Conservation (phyloP, 2,888 invertebrate genomes). For the Papilio protenor region DNA sequence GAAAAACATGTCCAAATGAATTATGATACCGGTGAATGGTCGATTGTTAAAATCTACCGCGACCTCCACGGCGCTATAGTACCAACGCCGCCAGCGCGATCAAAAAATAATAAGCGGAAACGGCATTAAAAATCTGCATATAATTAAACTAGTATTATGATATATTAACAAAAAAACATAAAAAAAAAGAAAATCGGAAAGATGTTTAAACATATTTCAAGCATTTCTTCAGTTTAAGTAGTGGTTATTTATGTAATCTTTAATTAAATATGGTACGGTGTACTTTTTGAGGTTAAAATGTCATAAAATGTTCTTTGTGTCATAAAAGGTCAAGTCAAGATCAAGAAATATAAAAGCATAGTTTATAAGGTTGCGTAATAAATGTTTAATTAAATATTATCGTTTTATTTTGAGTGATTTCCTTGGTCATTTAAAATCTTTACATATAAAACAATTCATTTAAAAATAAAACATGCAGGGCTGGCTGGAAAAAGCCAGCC, state of each 20-base stretch:
- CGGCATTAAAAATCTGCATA: neutral
- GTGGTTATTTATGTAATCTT: too few relatives aligned
- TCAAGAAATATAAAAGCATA: neutral
- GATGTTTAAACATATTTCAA: neutral
- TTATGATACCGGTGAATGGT: neutral
- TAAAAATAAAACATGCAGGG: too few relatives aligned
- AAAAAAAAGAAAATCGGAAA: neutral
- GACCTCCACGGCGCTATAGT: neutral
- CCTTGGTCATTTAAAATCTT: neutral
- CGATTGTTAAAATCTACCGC: neutral
- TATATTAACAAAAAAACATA: neutral
- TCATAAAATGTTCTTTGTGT: too few relatives aligned
- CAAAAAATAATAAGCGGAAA: neutral
- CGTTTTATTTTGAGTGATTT: neutral
- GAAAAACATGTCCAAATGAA: constrained; percentile 11
- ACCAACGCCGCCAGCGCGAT: neutral
- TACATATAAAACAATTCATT: too few relatives aligned
- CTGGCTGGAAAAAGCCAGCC: too few relatives aligned
- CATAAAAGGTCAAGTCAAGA: neutral
- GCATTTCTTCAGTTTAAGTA: neutral
- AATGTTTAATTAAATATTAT: neutral
- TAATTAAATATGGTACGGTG: too few relatives aligned
- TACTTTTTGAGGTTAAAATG: neutral
- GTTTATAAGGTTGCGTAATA: neutral
- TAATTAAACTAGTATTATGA: neutral